Base-by-base conservation (phyloP, 2,888 invertebrate genomes). In the Carterocephalus palaemon region DNA sequence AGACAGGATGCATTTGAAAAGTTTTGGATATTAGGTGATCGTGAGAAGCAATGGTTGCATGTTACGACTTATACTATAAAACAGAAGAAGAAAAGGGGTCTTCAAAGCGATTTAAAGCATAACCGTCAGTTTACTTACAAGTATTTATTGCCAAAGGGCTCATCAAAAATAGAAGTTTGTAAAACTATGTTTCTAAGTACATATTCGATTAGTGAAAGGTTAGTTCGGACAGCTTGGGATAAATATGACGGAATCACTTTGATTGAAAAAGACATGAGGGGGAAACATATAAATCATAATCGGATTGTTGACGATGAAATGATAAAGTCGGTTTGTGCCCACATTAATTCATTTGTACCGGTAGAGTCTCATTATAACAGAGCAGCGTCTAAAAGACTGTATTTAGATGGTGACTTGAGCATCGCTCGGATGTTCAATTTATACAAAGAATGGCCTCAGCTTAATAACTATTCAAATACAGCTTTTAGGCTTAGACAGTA, bases 371-470 rank as follows among this genome's bases (percentile, higher is more conserved):
- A 47, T 32, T 41, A 52, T 12, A 37, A 31, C 16, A 43, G 40
- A 20, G 20, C 46, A 39, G 22, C 47, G 8, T 47, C 45, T 2
- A 52, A 38, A 8, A 48, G 23, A 43, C 13, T 39, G 17, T 53
- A 57, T 47, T 29, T 53, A 13, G 40, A 49, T 13, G 34, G 46
- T 12, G 28, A 15, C 37, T 34, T 57, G 13, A 50, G 26, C n/a
- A 36, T 53, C n/a, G 29, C 49, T 26, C 33, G 32, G 17, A 48
- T 55, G 49, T 47, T 34, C 32, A 33, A 49, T 2, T 34, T 54
- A 10, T 52, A 56, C 17, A 36, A 28, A 26, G 49, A 49, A 40
- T 55, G 53, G 51, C 31, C 45, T 46, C 45, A 46, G 12, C 15
- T 28, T 5, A 20, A 32, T 32, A 49, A 46, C 4, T 50, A 50